Evolutionary conservation across 1,140 invertebrate species (phyloP).

Genomic region (Ceratoteleas bidentatus): DNA sequence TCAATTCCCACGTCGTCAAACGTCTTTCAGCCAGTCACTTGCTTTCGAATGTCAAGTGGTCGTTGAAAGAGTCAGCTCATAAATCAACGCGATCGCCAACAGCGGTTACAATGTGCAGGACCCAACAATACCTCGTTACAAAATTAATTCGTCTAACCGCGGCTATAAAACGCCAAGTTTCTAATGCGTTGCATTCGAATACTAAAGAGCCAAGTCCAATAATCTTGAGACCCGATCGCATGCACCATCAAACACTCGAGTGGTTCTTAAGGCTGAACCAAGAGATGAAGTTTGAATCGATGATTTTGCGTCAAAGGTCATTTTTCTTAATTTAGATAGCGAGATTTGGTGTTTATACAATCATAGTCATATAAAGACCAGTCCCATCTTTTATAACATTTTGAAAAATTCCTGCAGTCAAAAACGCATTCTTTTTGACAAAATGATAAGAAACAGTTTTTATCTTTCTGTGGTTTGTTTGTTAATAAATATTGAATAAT

Average conservation of each 20-base stretch:
- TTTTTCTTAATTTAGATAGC: no score
- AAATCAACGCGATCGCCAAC: background rate
- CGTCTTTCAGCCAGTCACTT: background rate
- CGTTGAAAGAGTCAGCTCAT: background rate
- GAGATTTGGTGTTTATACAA: no score
- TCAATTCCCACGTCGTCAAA: background rate
- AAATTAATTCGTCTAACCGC: slow-evolving; percentile 32
- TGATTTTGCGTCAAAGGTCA: no score
- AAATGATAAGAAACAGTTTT: no score
- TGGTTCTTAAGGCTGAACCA: slow-evolving; percentile 10
- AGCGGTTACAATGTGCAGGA: background rate
- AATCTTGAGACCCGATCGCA: slow-evolving; percentile 9
- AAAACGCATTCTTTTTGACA: no score
- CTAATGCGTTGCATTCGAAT: slow-evolving; percentile 50
- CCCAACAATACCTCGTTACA: slow-evolving; percentile 32
- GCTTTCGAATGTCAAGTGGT: slow-evolving; percentile 1
- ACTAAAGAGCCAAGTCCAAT: slow-evolving; percentile 18
- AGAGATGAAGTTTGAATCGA: background rate
- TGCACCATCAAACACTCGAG: slow-evolving; percentile 19
- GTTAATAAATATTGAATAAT: no score
- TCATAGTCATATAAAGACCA: no score
- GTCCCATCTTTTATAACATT: no score
- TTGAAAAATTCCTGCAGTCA: no score
- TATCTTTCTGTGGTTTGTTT: no score
- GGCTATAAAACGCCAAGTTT: slow-evolving; percentile 29